Evolutionary conservation across 1,140 invertebrate species (phyloP), one percentile per base, ranked within the genome.

Genomic region (Idris sp.): DNA sequence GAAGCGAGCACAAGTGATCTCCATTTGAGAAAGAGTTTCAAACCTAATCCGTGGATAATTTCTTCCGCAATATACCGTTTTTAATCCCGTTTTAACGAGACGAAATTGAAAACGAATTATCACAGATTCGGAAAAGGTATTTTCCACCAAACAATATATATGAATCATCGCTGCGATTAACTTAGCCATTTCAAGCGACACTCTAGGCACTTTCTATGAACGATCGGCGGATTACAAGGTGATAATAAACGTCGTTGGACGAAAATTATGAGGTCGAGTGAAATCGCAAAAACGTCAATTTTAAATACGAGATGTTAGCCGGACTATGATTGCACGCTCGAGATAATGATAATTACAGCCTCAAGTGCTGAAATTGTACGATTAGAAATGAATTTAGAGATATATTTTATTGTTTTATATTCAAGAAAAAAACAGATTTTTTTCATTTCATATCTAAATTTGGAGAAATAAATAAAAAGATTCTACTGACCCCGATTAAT

Each of bases 211-310:
- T 73, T 73, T 73, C 69, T 73, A 73, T 59, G 25, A 36, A 7
- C 38, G 69, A 65, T 65, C 46, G 44, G 22, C 69, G 44, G 69
- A 73, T 73, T 73, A 73, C 44, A 59, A 36, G 26, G 30, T 53
- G 61, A 73, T 65, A 73, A 65, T 59, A 73, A 73, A 73, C 69
- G 61, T 73, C 69, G 4, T 51, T 18, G 16, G 16, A 15, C 28
- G 43, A 65, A 65, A 65, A 65, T 73, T 73, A 73, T 73, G 61
- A 74, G 54, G 53, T 61, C 54, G 44, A 61, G 71, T 67, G 71
- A 74, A 74, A 74, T 65, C 69, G 36, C 53, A 64, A 65, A 65
- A 73, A 65, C 59, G 69, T 73, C 69, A 65, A 73, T 73, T n/a
- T n/a, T 73, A 73, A 73, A 73, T 64, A 65, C 51, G 41, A 58